phyloP scores from a whole-genome alignment of 1,140 invertebrate species.

The Andrena cerasifolii region DNA sequence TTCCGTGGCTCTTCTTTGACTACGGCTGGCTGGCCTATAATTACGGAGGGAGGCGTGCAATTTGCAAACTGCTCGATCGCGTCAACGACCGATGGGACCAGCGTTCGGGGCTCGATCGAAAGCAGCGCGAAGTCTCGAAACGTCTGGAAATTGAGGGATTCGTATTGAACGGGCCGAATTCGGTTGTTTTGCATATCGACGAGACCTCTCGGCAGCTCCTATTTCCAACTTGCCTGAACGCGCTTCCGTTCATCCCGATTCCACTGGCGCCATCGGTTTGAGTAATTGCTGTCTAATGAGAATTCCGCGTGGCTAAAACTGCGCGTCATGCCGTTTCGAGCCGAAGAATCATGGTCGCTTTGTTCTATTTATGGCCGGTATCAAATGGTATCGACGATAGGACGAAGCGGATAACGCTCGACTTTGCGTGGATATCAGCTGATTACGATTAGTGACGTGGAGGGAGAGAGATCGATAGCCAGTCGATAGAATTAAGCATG shows the following conservation, averaged over 20 bases:
- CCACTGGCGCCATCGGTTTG: background rate
- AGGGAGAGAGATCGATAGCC: background rate
- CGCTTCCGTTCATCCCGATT: background rate
- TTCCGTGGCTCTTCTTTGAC: background rate
- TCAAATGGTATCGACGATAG: background rate
- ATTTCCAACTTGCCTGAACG: constrained; percentile 23
- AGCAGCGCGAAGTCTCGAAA: constrained; percentile 15
- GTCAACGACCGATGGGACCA: constrained; percentile 14
- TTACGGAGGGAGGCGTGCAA: constrained; percentile 30
- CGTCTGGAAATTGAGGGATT: constrained; percentile 53
- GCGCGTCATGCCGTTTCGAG: too few species aligned
- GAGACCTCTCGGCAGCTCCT: background rate
- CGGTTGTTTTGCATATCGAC: constrained; percentile 46
- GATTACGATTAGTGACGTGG: background rate
- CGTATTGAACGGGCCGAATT: constrained; percentile 34
- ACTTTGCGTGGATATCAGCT: too few species aligned
- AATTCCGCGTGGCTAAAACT: background rate
- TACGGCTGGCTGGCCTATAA: constrained; percentile 9
- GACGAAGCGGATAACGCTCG: too few species aligned
- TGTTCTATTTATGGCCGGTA: background rate
- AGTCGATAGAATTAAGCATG: background rate
- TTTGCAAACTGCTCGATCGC: constrained; percentile 35
- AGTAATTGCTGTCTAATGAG: background rate
- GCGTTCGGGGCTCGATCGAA: constrained; percentile 16
- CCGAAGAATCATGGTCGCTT: too few species aligned